These are phyloP conservation scores for Proales similis DNA, from an alignment of 1,140 invertebrate genomes.

Conservation along the genomic window DNA sequence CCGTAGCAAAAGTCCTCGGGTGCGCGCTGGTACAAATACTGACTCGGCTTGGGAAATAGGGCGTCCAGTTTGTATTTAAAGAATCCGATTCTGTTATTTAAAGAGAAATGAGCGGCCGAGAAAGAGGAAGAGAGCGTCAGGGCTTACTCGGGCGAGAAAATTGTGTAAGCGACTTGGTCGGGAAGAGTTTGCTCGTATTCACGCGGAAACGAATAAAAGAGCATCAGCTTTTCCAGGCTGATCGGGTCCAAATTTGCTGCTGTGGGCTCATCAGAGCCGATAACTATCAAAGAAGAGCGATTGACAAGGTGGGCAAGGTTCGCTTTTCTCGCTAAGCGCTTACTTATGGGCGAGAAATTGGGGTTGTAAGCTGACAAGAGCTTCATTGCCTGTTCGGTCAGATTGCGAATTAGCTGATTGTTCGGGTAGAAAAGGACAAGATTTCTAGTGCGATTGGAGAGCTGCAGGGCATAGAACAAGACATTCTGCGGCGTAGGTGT, in stretches of 20 bases:
- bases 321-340: not conserved
- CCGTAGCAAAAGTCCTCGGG: constrained; percentile 36
- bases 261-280: constrained; percentile 23
- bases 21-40: constrained; percentile 34
- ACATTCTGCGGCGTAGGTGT: not conserved
- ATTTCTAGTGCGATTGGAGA: constrained; percentile 8
- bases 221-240: constrained; percentile 1
- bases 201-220: constrained; percentile 21
- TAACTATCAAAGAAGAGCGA: not conserved
- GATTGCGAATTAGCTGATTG: not conserved
- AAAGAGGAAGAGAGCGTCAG: not conserved
- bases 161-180: constrained; percentile 23
- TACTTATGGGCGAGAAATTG: constrained; percentile 6
- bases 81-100: not conserved
- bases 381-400: constrained; percentile 10
- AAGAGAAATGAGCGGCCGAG: not conserved
- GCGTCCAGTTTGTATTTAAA: constrained; percentile 27
- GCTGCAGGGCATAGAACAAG: not conserved
- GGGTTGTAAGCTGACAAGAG: constrained; percentile 12
- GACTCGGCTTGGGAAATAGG: not conserved
- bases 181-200: not conserved
- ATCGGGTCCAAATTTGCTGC: not conserved
- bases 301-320: not conserved
- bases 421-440: constrained; percentile 32
- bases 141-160: constrained; percentile 21